phyloP scores from a whole-genome alignment of 2,113 vertebrate genomes.

The Phylloscopus whistleri region DNA sequence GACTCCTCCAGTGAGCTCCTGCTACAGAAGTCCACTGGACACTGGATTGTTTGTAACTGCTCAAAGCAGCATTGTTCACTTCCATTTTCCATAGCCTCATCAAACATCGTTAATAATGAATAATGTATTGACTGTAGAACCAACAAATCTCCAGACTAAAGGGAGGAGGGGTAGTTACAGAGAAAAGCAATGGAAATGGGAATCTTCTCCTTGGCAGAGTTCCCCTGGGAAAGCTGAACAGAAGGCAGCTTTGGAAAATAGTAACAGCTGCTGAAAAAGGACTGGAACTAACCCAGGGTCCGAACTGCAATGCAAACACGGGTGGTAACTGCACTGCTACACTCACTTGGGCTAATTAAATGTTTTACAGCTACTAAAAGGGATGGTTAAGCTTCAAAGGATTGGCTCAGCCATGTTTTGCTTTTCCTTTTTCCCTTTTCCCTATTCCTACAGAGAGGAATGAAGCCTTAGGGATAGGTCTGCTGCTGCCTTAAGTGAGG shows the following conservation, averaged over 20 bases:
- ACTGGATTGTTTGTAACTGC: background rate
- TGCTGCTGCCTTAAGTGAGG: background rate
- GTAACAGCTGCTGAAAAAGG: slow-evolving; percentile 52
- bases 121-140: background rate
- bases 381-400: background rate
- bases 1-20: background rate
- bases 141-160: background rate
- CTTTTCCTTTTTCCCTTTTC: background rate
- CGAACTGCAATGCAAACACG: background rate
- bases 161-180: background rate
- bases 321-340: background rate
- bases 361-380: background rate
- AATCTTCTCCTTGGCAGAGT: slow-evolving; percentile 44
- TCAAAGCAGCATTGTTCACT: background rate
- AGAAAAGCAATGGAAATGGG: slow-evolving; percentile 24
- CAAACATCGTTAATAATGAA: background rate
- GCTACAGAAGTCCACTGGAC: background rate
- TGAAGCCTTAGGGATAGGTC: background rate
- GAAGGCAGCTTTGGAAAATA: slow-evolving; percentile 58
- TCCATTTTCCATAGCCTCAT: background rate
- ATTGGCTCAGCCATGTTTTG: background rate
- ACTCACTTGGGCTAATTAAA: background rate
- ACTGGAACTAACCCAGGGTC: slow-evolving; percentile 54
- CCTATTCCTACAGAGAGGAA: background rate
- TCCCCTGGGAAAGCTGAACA: slow-evolving; percentile 53